Conservation (phyloP, 2,888 invertebrate species). For the Heteropelma amictum region DNA sequence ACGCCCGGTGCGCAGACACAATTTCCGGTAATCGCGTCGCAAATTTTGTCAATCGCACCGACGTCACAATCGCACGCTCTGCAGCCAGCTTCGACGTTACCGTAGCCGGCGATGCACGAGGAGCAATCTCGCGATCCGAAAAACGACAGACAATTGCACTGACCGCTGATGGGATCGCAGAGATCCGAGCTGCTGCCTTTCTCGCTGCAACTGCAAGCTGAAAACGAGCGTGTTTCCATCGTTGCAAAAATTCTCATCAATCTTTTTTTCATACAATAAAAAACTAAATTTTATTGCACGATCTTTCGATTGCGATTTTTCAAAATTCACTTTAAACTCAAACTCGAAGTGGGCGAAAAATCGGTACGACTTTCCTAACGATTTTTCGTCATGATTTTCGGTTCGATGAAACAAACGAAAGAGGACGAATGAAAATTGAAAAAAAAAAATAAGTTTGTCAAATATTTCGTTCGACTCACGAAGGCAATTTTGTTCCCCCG, state of each 20-base stretch:
- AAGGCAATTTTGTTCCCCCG: constrained; percentile 82
- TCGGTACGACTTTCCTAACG: too few species aligned
- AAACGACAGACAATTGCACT: constrained; percentile 86
- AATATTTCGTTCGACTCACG: constrained; percentile 71
- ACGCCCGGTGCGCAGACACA: constrained; percentile 90
- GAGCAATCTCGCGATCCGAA: constrained; percentile 86
- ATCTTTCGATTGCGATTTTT: too few species aligned
- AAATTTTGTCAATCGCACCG: constrained; percentile 84
- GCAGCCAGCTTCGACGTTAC: constrained; percentile 89
- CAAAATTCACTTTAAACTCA: too few species aligned
- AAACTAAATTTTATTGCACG: too few species aligned
- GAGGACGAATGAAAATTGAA: too few species aligned
- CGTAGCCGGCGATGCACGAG: constrained; percentile 81
- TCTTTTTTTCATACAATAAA: too few species aligned
- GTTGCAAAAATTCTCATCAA: too few species aligned
- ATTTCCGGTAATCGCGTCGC: constrained; percentile 87
- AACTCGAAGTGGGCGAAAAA: too few species aligned
- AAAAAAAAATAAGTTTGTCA: too few species aligned
- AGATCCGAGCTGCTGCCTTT: constrained; percentile 85
- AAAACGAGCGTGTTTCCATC: constrained; percentile 39
- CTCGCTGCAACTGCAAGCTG: constrained; percentile 87
- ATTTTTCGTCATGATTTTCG: neutral
- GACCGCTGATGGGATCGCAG: constrained; percentile 83
- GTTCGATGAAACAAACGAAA: constrained; percentile 1
- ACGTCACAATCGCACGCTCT: constrained; percentile 88